Base-by-base conservation (phyloP, 1,140 invertebrate species). In the Microplitis mediator region DNA sequence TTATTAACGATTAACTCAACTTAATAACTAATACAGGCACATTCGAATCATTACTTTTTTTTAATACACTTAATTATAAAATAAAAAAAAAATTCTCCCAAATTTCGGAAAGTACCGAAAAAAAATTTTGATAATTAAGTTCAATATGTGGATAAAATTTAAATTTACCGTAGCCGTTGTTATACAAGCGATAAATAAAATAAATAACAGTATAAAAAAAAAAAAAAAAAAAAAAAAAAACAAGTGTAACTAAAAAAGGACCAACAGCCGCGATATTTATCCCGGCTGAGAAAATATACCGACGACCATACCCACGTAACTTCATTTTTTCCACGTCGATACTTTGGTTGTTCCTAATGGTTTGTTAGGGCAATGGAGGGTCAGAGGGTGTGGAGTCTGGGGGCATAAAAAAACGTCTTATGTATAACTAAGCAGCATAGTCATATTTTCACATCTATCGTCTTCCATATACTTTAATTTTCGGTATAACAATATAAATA, bases 331-430 rank as follows among this genome's bases (percentile, higher is more conserved):
- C 5, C 23, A 61, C 60, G 60, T 39, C 52, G 56, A 58, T 58
- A 58, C 32, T 62, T 62, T 62, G 3, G 60, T 31, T 62, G 34
- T 62, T 62, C 60, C 60, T 62, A 62, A 62, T 62, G 60, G 60
- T 62, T 62, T 62, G 60, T 62, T 62, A 34, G 32, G 60, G 31
- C n/a, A 39, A 45, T 45, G 39, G 39, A 45, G 39, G 39, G 39
- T 45, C 35, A 3, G 6, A 31, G 63, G 63, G 36, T 50, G 63
- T 65, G n/a, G 23, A 65, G 63, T 5, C 63, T 65, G 60, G 34
- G 63, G 63, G 34, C 5, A 39, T 31, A 58, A 23, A 58, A 58
- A 23, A 23, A n/a, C n/a, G 31, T 58, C 16, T 16, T 54, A 4
- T 23, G 52, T 54, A 23, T 54, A 23, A 23, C n/a, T 54, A n/a